Evolutionary conservation across 2,113 vertebrate genomes (phyloP).

Genomic region (Nothocercus nigrocapillus): DNA sequence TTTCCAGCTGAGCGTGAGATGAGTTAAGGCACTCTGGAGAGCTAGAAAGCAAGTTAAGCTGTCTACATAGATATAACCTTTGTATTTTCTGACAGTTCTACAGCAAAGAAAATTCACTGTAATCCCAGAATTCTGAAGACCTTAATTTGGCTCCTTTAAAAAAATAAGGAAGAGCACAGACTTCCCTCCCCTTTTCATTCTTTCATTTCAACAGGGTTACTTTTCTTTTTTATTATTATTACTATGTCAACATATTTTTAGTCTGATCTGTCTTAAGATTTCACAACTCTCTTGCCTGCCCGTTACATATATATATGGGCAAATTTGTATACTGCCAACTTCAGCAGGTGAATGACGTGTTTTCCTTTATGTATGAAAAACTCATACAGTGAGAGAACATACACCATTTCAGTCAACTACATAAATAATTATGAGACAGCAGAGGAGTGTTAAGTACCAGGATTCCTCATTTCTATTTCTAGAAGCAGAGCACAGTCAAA

Average conservation of each 20-base stretch:
- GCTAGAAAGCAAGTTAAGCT: slow-evolving; percentile 33
- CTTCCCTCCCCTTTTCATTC: neutral
- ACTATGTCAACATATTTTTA: neutral
- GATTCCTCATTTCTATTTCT: neutral
- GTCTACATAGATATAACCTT: slow-evolving; percentile 27
- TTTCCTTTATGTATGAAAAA: neutral
- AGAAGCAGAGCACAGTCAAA: neutral
- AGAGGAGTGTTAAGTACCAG: fast-evolving
- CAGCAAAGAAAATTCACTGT: slow-evolving; percentile 19
- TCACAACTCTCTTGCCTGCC: neutral
- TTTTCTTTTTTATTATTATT: neutral
- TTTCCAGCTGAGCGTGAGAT: slow-evolving; percentile 14
- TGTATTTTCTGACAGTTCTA: slow-evolving; percentile 40
- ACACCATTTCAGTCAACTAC: neutral
- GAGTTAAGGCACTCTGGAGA: slow-evolving; percentile 15
- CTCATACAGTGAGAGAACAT: neutral
- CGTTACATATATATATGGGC: neutral
- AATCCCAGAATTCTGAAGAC: slow-evolving; percentile 27
- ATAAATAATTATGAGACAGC: neutral
- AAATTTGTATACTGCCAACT: neutral
- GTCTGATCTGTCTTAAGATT: neutral
- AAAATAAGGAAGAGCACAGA: neutral
- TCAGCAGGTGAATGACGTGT: neutral
- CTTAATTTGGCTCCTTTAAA: neutral
- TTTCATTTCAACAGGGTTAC: neutral